Percentiles rank a stretch among this genome's conserved stretches.
These are phyloP conservation scores for Bubo scandiacus DNA, from an alignment of 2,113 vertebrate genomes.

Conservation along the genomic window DNA sequence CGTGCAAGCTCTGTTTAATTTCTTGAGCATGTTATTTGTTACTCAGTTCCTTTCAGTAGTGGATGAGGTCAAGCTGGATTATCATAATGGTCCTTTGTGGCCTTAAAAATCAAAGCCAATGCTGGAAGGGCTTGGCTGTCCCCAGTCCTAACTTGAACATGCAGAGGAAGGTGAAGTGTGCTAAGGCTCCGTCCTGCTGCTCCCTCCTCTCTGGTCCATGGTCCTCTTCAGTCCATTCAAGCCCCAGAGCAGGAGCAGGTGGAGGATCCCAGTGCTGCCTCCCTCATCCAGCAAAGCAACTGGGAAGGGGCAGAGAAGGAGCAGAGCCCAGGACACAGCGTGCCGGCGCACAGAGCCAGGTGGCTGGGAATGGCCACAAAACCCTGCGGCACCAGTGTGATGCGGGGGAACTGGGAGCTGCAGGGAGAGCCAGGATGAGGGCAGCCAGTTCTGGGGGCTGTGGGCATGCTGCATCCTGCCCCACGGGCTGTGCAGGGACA, in stretches of 20 bases:
- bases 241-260: neutral
- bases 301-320: neutral
- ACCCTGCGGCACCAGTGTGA: rapidly evolving
- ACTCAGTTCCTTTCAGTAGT: neutral
- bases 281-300: neutral
- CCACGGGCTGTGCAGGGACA: neutral
- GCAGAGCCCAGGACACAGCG: neutral
- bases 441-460: rapidly evolving
- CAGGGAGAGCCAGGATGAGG: rapidly evolving
- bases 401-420: neutral
- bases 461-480: rapidly evolving
- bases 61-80: neutral
- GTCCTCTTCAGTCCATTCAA: neutral
- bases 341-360: rapidly evolving
- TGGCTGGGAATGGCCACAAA: neutral
- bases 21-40: neutral
- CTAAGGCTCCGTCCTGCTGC: neutral
- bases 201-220: neutral
- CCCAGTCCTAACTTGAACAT: neutral
- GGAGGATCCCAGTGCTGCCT: neutral
- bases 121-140: neutral
- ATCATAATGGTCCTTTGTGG: neutral
- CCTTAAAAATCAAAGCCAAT: neutral
- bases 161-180: neutral
- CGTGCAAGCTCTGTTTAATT: neutral